A percentile compares a stretch with the other conserved stretches of the same genome.
Conservation (phyloP, 2,797 vertebrate genomes). For the Cossypha heuglini region DNA sequence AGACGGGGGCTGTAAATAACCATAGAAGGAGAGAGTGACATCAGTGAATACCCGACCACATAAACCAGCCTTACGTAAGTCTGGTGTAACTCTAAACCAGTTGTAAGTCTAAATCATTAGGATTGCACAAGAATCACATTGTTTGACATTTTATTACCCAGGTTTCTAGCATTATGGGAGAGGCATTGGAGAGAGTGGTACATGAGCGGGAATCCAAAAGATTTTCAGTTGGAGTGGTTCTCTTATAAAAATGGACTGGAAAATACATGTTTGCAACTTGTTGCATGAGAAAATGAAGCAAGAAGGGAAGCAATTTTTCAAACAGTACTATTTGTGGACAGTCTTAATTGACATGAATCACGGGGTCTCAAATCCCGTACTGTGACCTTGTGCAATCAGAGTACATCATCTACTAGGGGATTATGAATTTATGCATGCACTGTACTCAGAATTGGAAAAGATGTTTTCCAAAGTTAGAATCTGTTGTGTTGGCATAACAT, state of each 20-base stretch:
- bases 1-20: background rate
- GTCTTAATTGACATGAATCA: background rate
- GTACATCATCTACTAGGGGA: background rate
- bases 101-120: background rate
- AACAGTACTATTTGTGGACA: background rate
- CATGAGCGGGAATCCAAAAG: background rate
- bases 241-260: background rate
- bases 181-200: background rate
- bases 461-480: constrained; percentile 57
- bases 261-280: background rate
- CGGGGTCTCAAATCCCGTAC: accelerated
- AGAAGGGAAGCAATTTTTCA: constrained; percentile 32
- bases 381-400: constrained; percentile 4
- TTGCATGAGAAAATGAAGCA: background rate
- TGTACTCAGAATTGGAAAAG: constrained; percentile 14
- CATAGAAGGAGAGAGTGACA: background rate
- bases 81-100: background rate
- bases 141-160: background rate
- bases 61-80: background rate
- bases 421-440: background rate
- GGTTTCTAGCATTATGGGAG: background rate
- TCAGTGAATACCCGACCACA: background rate
- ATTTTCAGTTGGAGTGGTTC: background rate
- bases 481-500: constrained; percentile 62
- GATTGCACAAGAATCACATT: background rate